Percentiles rank a stretch among this genome's conserved stretches.
phyloP scores from a whole-genome alignment of 2,797 vertebrate genomes.

The Sternotherus odoratus region DNA sequence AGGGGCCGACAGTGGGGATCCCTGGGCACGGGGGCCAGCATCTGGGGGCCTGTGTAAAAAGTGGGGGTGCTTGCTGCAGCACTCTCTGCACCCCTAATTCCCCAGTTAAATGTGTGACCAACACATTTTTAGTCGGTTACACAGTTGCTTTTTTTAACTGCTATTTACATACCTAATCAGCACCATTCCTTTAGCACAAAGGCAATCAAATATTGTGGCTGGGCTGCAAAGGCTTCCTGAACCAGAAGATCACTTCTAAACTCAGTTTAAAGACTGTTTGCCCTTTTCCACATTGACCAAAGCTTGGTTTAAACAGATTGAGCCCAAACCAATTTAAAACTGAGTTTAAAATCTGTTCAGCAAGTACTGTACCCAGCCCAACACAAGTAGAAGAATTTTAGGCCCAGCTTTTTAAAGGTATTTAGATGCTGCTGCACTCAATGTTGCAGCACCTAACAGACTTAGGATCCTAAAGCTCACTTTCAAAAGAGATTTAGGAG shows the following conservation, averaged over 20 bases:
- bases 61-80: no score
- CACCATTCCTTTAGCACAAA: fast-evolving
- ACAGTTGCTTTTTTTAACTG: no score
- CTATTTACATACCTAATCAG: background rate
- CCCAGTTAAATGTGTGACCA: no score
- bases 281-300: background rate
- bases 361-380: background rate
- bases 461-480: background rate
- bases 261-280: background rate
- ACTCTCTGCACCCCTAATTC: no score
- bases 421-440: fast-evolving
- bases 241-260: background rate
- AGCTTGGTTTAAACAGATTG: conserved; percentile 21
- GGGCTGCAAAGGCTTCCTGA: conserved; percentile 22
- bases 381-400: fast-evolving
- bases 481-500: background rate
- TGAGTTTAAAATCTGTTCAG: background rate
- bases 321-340: background rate
- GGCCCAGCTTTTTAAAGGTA: background rate
- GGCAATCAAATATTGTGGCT: fast-evolving
- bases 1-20: no score
- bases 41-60: no score
- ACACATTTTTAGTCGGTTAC: no score
- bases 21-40: no score
- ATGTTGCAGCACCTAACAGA: background rate